Evolutionary conservation across 1,140 invertebrate genomes (phyloP).

Genomic region (Dufourea novaeangliae): DNA sequence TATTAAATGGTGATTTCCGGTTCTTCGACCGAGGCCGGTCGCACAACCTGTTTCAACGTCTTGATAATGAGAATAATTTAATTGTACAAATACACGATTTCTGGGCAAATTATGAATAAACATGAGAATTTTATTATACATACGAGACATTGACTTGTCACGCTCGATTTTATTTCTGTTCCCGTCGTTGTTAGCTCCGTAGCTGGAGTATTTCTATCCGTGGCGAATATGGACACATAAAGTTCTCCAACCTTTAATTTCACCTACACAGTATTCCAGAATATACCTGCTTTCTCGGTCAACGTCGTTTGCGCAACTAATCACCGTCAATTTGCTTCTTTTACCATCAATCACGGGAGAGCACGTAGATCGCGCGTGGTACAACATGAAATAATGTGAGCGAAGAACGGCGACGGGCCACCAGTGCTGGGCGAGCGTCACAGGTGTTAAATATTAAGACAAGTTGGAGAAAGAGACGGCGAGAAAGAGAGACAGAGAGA

Average conservation of each 20-base stretch:
- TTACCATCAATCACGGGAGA: not conserved
- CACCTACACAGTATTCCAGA: not conserved
- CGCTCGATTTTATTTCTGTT: too few relatives aligned
- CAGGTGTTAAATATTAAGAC: conserved; percentile 75
- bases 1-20: conserved; percentile 60
- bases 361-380: too few relatives aligned
- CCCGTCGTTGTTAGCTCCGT: too few relatives aligned
- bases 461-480: conserved; percentile 19
- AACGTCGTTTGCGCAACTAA: conserved; percentile 3
- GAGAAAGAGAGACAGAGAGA: not conserved
- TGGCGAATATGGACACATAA: too few relatives aligned
- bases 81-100: too few relatives aligned
- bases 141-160: too few relatives aligned
- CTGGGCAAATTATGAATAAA: too few relatives aligned
- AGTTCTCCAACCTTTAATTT: too few relatives aligned
- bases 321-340: conserved; percentile 4
- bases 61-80: not conserved
- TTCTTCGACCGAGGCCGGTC: not conserved
- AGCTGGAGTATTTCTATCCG: too few relatives aligned
- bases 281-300: not conserved
- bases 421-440: conserved; percentile 60
- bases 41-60: too few relatives aligned
- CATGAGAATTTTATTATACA: too few relatives aligned
- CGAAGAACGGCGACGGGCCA: conserved; percentile 60
- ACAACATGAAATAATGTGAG: conserved; percentile 13